Percentiles rank a stretch among this genome's conserved stretches.
phyloP scores from a whole-genome alignment of 2,888 invertebrate genomes.

The Eupithecia subfuscata region DNA sequence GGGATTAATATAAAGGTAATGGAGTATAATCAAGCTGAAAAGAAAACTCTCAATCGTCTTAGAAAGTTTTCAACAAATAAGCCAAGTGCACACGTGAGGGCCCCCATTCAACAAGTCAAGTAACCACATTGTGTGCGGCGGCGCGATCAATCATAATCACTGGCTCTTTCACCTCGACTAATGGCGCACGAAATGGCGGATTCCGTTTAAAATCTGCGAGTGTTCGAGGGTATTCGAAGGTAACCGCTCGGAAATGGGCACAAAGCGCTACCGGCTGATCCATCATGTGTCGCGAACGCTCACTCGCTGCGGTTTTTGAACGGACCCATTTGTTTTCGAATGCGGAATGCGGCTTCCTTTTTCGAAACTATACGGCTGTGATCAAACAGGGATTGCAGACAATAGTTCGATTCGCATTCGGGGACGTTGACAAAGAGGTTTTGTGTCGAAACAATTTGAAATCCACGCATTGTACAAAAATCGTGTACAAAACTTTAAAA shows the following conservation, averaged over 20 bases:
- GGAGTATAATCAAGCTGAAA: constrained; percentile 47
- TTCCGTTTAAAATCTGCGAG: constrained; percentile 81
- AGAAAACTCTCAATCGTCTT: constrained; percentile 49
- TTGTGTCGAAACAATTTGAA: constrained; percentile 6
- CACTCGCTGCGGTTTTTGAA: constrained; percentile 42
- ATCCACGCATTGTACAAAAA: neutral
- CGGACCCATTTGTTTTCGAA: constrained; percentile 38
- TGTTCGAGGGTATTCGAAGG: constrained; percentile 73
- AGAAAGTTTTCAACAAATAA: constrained; percentile 67
- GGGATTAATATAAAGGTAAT: constrained; percentile 41
- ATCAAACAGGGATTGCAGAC: constrained; percentile 32
- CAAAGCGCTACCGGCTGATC: constrained; percentile 74
- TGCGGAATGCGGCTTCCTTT: constrained; percentile 37
- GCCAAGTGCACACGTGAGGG: constrained; percentile 70
- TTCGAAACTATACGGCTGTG: constrained; percentile 33
- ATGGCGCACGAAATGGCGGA: constrained; percentile 81
- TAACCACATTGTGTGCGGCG: constrained; percentile 67
- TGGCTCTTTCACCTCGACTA: constrained; percentile 81
- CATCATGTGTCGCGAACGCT: constrained; percentile 70
- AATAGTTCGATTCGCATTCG: constrained; percentile 19
- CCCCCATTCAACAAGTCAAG: constrained; percentile 78
- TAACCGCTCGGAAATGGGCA: constrained; percentile 79
- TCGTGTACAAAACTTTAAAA: constrained; percentile 21
- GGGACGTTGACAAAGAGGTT: neutral
- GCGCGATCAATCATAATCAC: constrained; percentile 82